A percentile compares a stretch with the other conserved stretches of the same genome.
Conservation (phyloP, 2,113 vertebrate species). For the Thamnaconus septentrionalis region DNA sequence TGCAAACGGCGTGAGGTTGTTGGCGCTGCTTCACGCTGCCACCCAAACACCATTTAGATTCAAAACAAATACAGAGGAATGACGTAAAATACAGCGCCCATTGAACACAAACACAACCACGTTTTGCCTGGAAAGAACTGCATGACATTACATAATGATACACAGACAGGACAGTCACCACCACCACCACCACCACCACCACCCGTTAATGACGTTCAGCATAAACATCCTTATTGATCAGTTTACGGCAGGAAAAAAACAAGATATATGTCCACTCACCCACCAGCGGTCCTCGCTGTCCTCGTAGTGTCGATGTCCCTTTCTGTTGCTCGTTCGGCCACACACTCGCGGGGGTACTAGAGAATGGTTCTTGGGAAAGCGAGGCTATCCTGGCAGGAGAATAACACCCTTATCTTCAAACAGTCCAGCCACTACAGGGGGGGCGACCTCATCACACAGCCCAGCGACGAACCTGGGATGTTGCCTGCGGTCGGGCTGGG, state of each 20-base stretch:
- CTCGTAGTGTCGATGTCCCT: background rate
- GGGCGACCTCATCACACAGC: conserved; percentile 49
- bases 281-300: conserved; percentile 41
- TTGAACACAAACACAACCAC: background rate
- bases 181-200: background rate
- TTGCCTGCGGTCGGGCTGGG: background rate
- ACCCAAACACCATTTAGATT: background rate
- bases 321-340: conserved; percentile 20
- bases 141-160: too few species aligned
- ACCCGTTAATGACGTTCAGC: background rate
- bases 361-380: background rate
- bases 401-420: conserved; percentile 2
- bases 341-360: background rate
- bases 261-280: conserved; percentile 23
- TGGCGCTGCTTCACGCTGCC: conserved; percentile 8
- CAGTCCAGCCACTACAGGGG: conserved; percentile 12
- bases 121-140: background rate
- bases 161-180: too few species aligned
- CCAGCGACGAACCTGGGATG: background rate
- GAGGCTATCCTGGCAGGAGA: conserved; percentile 6
- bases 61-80: background rate
- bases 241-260: background rate
- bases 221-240: background rate
- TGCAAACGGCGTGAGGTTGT: conserved; percentile 19
- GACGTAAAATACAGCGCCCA: background rate